Evolutionary conservation across 2,113 vertebrate species (phyloP).

Genomic region (Protomyctophum bolini): DNA sequence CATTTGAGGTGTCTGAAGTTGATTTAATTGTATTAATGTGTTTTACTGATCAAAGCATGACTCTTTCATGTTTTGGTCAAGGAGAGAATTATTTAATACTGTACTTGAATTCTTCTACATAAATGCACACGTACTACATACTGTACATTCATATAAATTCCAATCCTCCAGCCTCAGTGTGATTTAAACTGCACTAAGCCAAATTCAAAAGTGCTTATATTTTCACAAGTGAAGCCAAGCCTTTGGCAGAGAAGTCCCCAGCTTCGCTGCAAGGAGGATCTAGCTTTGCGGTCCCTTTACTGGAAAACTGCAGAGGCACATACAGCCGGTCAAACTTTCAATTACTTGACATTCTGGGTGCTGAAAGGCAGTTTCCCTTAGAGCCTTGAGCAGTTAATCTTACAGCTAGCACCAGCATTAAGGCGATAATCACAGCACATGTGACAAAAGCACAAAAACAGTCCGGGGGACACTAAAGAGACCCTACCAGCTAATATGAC

Average conservation of each 20-base stretch:
- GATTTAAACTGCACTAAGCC: constrained; percentile 35
- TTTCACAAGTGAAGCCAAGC: constrained; percentile 43
- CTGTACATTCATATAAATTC: no score
- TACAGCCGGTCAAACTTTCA: constrained; percentile 66
- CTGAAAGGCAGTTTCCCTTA: constrained; percentile 66
- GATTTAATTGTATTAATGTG: background rate
- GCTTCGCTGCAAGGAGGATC: constrained; percentile 62
- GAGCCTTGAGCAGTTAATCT: constrained; percentile 58
- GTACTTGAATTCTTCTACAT: no score
- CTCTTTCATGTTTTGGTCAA: constrained; percentile 3
- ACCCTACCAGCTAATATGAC: constrained; percentile 23
- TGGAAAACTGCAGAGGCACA: constrained; percentile 65
- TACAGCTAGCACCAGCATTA: constrained; percentile 62
- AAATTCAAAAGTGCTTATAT: constrained; percentile 53
- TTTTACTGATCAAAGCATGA: constrained; percentile 2
- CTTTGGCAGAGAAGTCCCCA: constrained; percentile 37
- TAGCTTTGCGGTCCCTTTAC: constrained; percentile 55
- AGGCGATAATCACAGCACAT: constrained; percentile 57
- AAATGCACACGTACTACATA: no score
- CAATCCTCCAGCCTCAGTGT: background rate
- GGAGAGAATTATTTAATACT: constrained; percentile 1
- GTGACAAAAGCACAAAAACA: constrained; percentile 59
- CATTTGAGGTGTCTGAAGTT: background rate
- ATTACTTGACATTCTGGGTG: constrained; percentile 63
- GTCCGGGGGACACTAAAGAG: constrained; percentile 31